A percentile compares a stretch with the other conserved stretches of the same genome.
Evolutionary conservation across 2,888 invertebrate species (phyloP).

Genomic region (Aricia artaxerxes): DNA sequence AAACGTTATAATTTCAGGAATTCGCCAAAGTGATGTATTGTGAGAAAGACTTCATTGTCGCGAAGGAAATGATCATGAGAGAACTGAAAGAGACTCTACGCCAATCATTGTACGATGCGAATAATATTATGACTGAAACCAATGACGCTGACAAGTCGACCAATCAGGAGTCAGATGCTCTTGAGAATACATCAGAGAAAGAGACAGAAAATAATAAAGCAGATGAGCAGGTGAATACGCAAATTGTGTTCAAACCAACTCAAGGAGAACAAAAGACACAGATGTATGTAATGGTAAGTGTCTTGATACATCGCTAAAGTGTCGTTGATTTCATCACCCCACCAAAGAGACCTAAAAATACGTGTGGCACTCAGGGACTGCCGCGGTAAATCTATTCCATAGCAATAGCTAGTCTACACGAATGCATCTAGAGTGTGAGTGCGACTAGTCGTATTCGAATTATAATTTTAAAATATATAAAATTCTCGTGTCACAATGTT

Average conservation of each 20-base stretch:
- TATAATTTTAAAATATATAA: no score
- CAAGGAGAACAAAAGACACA: not conserved
- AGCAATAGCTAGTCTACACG: no score
- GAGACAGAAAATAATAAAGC: not conserved
- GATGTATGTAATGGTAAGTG: slow-evolving; percentile 18
- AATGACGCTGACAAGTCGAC: not conserved
- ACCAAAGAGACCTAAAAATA: no score
- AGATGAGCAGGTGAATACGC: not conserved
- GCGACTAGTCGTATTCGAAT: no score
- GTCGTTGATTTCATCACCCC: no score
- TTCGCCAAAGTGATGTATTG: slow-evolving; percentile 34
- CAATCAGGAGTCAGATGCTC: not conserved
- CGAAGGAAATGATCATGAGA: slow-evolving; percentile 32
- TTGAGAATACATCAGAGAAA: not conserved
- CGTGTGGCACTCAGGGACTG: no score
- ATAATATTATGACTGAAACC: not conserved
- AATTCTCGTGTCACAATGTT: no score
- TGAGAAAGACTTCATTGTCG: slow-evolving; percentile 36
- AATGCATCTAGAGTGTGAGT: no score
- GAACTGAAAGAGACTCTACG: slow-evolving; percentile 33
- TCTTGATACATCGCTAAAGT: not conserved
- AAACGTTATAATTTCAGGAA: slow-evolving; percentile 33
- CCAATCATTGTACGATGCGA: not conserved
- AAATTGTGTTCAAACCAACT: not conserved
- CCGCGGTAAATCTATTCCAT: no score